A percentile compares a stretch with the other conserved stretches of the same genome.
These are phyloP conservation scores for Amblyjoppa fuscipennis DNA, from an alignment of 2,888 invertebrate genomes.

Conservation along the genomic window DNA sequence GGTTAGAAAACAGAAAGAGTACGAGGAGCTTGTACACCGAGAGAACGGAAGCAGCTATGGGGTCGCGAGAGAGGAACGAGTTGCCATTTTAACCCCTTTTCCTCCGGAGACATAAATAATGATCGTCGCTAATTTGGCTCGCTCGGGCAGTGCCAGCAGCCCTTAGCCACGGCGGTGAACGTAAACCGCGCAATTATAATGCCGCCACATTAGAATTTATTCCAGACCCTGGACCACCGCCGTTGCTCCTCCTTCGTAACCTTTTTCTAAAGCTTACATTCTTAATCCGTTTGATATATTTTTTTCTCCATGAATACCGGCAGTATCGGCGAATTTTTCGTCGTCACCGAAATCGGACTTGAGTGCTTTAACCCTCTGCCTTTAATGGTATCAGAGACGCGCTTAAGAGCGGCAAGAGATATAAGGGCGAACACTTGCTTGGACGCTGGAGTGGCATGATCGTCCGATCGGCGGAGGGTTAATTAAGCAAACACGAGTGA, in stretches of 20 bases:
- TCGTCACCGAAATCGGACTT: conserved; percentile 66
- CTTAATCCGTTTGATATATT: conserved; percentile 84
- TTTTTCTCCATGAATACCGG: conserved; percentile 67
- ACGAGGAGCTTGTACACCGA: conserved; percentile 33
- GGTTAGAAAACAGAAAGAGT: conserved; percentile 67
- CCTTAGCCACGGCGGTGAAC: conserved; percentile 75
- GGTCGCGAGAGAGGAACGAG: conserved; percentile 58
- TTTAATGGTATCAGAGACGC: not conserved
- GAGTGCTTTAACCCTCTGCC: conserved; percentile 71
- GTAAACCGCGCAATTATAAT: conserved; percentile 85
- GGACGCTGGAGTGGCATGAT: not conserved
- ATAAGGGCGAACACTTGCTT: not conserved
- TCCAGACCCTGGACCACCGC: conserved; percentile 71
- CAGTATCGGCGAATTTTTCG: conserved; percentile 75
- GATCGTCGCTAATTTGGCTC: conserved; percentile 84
- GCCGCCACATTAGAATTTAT: conserved; percentile 85
- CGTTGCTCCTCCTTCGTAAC: conserved; percentile 75
- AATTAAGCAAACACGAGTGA: conserved; percentile 40
- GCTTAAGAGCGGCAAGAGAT: not conserved
- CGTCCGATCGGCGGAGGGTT: too few species aligned
- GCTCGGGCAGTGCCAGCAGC: conserved; percentile 70
- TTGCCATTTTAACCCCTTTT: conserved; percentile 82
- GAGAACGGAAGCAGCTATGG: conserved; percentile 58
- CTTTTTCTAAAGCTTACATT: conserved; percentile 84
- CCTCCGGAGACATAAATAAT: conserved; percentile 84